Percentiles rank a stretch among this genome's conserved stretches.
These are phyloP conservation scores for Daktulosphaira vitifoliae DNA, from an alignment of 1,140 invertebrate genomes.

Conservation along the genomic window DNA sequence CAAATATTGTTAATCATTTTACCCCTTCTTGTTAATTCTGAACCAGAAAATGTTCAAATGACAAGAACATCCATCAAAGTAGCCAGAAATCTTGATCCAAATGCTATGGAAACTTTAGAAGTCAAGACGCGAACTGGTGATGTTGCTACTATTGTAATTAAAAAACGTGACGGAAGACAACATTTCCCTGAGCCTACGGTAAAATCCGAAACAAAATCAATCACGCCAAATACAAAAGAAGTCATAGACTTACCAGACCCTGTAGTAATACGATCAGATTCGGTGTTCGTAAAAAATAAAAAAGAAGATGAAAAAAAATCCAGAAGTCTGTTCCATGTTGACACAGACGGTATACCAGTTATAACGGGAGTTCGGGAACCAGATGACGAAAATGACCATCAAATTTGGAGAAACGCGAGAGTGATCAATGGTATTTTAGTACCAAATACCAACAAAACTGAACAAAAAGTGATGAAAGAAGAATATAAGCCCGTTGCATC, in stretches of 20 bases:
- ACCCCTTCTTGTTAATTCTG: background rate
- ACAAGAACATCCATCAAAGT: constrained; percentile 67
- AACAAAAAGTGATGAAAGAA: constrained; percentile 23
- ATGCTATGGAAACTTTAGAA: constrained; percentile 62
- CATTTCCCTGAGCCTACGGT: background rate
- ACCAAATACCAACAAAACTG: constrained; percentile 36
- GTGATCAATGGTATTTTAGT: constrained; percentile 72
- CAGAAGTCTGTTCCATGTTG: constrained; percentile 51
- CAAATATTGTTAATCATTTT: constrained; percentile 19
- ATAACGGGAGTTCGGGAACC: constrained; percentile 71
- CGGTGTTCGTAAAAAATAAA: constrained; percentile 50
- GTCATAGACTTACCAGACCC: constrained; percentile 62
- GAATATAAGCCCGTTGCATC: background rate
- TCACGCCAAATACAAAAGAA: background rate
- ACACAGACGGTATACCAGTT: constrained; percentile 62
- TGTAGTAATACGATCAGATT: constrained; percentile 54
- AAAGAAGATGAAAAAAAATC: constrained; percentile 46
- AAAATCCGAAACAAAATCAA: background rate
- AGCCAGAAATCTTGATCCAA: constrained; percentile 62
- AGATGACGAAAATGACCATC: constrained; percentile 69
- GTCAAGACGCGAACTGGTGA: constrained; percentile 64
- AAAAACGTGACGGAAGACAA: constrained; percentile 52
- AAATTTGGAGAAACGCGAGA: constrained; percentile 74
- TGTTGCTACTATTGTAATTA: constrained; percentile 65
- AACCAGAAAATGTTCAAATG: constrained; percentile 41